Conservation (phyloP, 2,888 invertebrate genomes). For the Drosophila emarginata region DNA sequence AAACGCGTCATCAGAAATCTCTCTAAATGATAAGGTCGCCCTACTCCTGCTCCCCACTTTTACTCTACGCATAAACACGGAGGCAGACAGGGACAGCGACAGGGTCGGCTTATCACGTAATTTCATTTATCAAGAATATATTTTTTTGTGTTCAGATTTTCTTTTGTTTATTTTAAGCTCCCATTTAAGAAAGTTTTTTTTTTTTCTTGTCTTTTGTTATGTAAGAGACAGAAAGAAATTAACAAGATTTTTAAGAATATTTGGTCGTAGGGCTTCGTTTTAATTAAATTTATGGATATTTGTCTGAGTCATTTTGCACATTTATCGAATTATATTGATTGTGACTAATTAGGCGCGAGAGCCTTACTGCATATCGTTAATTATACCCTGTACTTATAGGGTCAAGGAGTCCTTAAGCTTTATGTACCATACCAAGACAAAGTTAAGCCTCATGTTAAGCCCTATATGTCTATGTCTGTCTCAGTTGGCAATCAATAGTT, state of each 20-base stretch:
- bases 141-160: constrained; percentile 24
- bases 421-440: too few species aligned
- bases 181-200: constrained; percentile 26
- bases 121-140: constrained; percentile 39
- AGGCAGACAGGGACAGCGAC: not conserved
- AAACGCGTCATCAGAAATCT: constrained; percentile 36
- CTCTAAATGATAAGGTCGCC: constrained; percentile 27
- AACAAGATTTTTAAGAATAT: constrained; percentile 7
- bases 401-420: not conserved
- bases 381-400: not conserved
- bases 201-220: constrained; percentile 33
- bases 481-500: not conserved
- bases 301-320: constrained; percentile 33
- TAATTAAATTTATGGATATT: constrained; percentile 5
- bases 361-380: not conserved
- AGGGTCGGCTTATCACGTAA: constrained; percentile 28
- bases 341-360: not conserved
- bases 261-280: constrained; percentile 26
- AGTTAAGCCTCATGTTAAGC: not conserved
- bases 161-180: constrained; percentile 46
- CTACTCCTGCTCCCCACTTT: not conserved
- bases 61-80: not conserved
- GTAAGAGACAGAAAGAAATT: constrained; percentile 27
- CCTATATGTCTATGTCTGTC: not conserved
- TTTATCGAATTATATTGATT: not conserved